A percentile compares a stretch with the other conserved stretches of the same genome.
These are phyloP conservation scores for Melopsittacus undulatus DNA, from an alignment of 2,797 vertebrate species.

Conservation along the genomic window DNA sequence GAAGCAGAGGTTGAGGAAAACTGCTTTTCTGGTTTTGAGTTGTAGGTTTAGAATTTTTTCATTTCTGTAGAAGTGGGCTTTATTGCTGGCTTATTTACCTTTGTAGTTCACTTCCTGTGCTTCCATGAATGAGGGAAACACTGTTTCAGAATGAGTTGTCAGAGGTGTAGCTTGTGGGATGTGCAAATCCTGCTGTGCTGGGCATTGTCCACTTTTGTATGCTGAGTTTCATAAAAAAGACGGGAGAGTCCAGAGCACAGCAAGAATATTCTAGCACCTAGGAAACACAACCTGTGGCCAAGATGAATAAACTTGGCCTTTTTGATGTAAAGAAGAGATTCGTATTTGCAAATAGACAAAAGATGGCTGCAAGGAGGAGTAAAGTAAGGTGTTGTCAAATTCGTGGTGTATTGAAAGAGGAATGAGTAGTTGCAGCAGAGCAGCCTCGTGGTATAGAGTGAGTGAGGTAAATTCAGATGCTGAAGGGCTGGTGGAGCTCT, in stretches of 20 bases:
- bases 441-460: not conserved
- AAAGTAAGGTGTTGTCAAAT: not conserved
- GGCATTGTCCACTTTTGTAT: not conserved
- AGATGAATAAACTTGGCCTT: not conserved
- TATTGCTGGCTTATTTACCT: not conserved
- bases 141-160: not conserved
- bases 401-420: not conserved
- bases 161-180: not conserved
- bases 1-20: not conserved
- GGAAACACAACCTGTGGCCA: not conserved
- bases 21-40: not conserved
- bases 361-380: not conserved
- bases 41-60: not conserved
- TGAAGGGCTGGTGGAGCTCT: not conserved
- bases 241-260: not conserved
- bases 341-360: rapidly evolving
- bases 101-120: not conserved
- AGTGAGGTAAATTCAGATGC: not conserved
- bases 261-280: not conserved
- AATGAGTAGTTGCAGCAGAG: not conserved
- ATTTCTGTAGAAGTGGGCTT: not conserved
- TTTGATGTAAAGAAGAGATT: not conserved
- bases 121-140: not conserved
- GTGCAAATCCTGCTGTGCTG: not conserved
- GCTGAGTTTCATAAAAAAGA: not conserved